Evolutionary conservation across 2,113 vertebrate genomes (phyloP).

Genomic region (Spheniscus mendiculus): DNA sequence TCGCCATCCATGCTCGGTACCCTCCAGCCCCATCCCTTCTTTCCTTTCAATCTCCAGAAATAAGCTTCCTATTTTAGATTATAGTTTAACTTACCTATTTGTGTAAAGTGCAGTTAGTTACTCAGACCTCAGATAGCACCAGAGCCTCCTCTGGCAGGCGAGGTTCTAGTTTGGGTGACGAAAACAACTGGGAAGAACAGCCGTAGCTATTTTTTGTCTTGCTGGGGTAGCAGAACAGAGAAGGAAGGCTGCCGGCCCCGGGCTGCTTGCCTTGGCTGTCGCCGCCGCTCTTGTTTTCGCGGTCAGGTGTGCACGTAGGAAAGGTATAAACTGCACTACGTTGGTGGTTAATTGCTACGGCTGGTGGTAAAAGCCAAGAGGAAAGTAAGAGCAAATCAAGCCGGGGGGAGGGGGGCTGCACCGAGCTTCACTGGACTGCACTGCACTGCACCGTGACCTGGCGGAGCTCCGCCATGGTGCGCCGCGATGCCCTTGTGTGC

Average conservation of each 20-base stretch:
- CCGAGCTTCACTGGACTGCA: background rate
- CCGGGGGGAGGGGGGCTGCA: rapidly evolving
- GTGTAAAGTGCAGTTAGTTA: background rate
- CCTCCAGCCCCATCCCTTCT: no score
- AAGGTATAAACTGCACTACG: no score
- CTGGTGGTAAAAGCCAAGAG: background rate
- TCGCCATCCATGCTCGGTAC: no score
- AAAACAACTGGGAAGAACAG: background rate
- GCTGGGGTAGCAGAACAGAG: background rate
- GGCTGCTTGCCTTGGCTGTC: background rate
- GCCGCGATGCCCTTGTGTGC: rapidly evolving
- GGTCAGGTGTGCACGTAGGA: rapidly evolving
- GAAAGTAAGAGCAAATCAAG: rapidly evolving
- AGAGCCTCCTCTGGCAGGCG: background rate
- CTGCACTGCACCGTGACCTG: rapidly evolving
- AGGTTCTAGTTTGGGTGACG: background rate
- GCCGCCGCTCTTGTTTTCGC: background rate
- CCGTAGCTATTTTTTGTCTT: background rate
- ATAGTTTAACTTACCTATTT: no score
- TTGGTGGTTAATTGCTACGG: background rate
- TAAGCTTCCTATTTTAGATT: no score
- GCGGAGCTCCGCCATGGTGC: rapidly evolving
- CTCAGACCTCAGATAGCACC: background rate
- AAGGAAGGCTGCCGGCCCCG: background rate
- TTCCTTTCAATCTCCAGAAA: no score